Evolutionary conservation across 1,140 invertebrate genomes (phyloP), one percentile per base, ranked within the genome.

Genomic region (Cydia strobilella): DNA sequence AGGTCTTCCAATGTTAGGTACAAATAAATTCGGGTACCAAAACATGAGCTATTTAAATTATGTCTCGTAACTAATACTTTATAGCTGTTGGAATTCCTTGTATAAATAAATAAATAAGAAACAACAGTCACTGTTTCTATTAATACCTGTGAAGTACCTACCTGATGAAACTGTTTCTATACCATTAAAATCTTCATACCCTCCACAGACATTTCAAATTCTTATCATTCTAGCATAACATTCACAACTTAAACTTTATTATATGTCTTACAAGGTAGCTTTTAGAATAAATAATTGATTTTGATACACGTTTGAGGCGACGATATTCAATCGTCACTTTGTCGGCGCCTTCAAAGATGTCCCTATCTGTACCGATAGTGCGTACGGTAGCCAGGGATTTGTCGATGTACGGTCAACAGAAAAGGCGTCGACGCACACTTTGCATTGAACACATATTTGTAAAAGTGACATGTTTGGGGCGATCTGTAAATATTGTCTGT

Each of bases 351-450:
- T 69, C 65, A 69, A 69, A 69, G 15, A 35, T 18, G n/a, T n/a
- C 9, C 15, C 15, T 69, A 69, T 69, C 65, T 69, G 65, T 69
- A 39, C 27, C 12, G 65, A 69, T 69, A 69, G 31, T 3, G 31
- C 77, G 82, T 83, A 91, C 90, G 86, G 90, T 92, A 92, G 90
- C 87, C 75, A 82, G 78, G 84, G 86, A 87, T 91, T 90, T 91
- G 87, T 90, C 87, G 82, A 78, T 73, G 88, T 87, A 88, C 86
- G 75, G 90, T 90, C 89, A 90, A 90, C 88, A 90, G 35, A 71
- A 74, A 71, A 80, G 69, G 74, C 74, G 79, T 81, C 77, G 74
- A 18, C 12, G 39, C 5, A 82, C 77, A 76, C 75, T 51, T 76
- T 66, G 79, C 85, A 86, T 87, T 84, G 80, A 81, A 73, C 77